These are phyloP conservation scores for Acholoe squamosa DNA, from an alignment of 2,888 invertebrate genomes.

Conservation along the genomic window DNA sequence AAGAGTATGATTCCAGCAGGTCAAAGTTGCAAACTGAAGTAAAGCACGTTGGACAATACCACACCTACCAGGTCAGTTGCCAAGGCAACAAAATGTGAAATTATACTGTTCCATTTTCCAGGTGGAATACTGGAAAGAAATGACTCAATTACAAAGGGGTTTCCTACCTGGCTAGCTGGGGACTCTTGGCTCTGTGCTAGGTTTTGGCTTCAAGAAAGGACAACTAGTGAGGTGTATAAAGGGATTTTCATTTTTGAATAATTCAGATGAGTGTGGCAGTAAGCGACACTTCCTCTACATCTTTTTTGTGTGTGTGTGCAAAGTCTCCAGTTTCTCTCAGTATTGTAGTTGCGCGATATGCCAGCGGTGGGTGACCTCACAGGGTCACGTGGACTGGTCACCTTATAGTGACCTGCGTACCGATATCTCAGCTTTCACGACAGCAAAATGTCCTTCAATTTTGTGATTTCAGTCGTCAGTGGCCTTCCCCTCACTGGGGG, in stretches of 20 bases:
- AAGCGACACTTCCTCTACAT: slow-evolving; percentile 30
- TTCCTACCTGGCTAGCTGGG: background rate
- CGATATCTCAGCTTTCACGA: slow-evolving; percentile 62
- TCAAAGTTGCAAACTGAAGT: background rate
- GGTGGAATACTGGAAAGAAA: background rate
- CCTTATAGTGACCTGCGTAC: slow-evolving; percentile 42
- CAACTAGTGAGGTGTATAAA: background rate
- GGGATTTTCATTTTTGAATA: slow-evolving; percentile 11
- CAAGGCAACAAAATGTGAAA: slow-evolving; percentile 17
- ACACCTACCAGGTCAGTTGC: slow-evolving; percentile 8
- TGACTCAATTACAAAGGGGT: background rate
- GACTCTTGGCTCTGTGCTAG: background rate
- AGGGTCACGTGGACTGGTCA: slow-evolving; percentile 45
- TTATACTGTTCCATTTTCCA: slow-evolving; percentile 11
- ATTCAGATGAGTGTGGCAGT: slow-evolving; percentile 16
- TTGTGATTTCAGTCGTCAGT: slow-evolving; percentile 59
- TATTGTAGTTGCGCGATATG: slow-evolving; percentile 49
- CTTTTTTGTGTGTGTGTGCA: slow-evolving; percentile 38
- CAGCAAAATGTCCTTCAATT: slow-evolving; percentile 62
- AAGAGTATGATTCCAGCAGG: background rate
- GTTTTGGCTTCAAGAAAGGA: background rate
- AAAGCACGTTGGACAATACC: background rate
- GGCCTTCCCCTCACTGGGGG: slow-evolving; percentile 21
- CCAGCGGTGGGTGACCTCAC: slow-evolving; percentile 56
- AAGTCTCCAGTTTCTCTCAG: slow-evolving; percentile 55